Base-by-base conservation (phyloP, 2,888 invertebrate genomes). In the Synanthedon tipuliformis region DNA sequence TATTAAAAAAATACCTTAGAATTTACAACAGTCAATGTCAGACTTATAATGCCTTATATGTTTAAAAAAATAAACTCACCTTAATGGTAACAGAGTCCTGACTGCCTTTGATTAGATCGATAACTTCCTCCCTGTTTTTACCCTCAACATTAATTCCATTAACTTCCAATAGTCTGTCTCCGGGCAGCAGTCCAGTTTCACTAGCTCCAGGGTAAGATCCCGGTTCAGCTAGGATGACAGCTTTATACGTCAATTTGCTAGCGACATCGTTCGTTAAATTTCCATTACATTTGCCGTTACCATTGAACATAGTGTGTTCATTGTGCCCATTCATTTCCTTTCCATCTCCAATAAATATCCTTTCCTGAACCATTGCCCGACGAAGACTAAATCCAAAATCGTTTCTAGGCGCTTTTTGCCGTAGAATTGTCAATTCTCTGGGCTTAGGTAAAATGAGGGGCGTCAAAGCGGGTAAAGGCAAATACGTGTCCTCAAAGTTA, bases 311-410 rank as follows among this genome's bases (percentile, higher is more conserved):
- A 4, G 74, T 73, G 56, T 73, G 76, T 52, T 77, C 76, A 18
- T 77, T 74, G 52, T 81, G 78, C 1, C 81, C 79, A 51, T 81
- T 81, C 3, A 71, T 57, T 40, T 73, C 71, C 52, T 71, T 71
- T 10, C 75, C 59, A 16, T 82, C 79, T 27, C 83, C 82, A 55
- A 83, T 80, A 53, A 81, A 86, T 34, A 85, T 64, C 59, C 94
- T 89, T 71, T 95, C 92, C 58, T 95, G 90, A 50, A 96, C 91
- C 75, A 95, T 93, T 3, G 96, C 96, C 64, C 97, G 91, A 5
- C 97, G 91, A 59, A 98, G 86, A 57, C 96, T 97, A 70, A 98
- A 97, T 0, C 98, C 98, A 73, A 98, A 98, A 78, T 97, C 97
- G 60, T 95, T 95, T 54, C 95, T 89, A 0, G 96, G 95, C 49